Percentiles rank a stretch among this genome's conserved stretches.
phyloP scores from a whole-genome alignment of 2,797 vertebrate species.

The Knipowitschia caucasica region DNA sequence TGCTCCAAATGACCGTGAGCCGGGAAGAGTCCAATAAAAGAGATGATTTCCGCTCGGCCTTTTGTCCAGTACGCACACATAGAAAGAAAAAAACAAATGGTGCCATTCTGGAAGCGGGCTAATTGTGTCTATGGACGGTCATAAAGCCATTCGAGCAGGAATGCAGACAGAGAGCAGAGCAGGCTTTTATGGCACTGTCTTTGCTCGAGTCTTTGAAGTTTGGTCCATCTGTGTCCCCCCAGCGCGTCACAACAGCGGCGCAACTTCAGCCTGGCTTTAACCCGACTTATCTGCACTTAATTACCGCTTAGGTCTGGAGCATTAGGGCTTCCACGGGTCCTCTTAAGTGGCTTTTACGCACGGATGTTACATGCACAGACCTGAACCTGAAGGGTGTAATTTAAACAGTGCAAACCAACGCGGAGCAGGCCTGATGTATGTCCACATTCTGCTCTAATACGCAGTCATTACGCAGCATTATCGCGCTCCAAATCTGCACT shows the following conservation, averaged over 20 bases:
- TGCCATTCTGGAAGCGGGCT: slow-evolving; percentile 91
- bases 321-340: background rate
- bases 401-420: slow-evolving; percentile 4
- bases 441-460: slow-evolving; percentile 1
- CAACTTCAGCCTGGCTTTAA: slow-evolving; percentile 32
- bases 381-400: slow-evolving; percentile 32
- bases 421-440: background rate
- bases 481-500: background rate
- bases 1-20: slow-evolving; percentile 70
- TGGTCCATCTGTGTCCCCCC: slow-evolving; percentile 85
- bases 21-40: slow-evolving; percentile 86
- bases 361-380: slow-evolving; percentile 45
- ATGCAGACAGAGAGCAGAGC: slow-evolving; percentile 98
- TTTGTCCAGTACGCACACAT: slow-evolving; percentile 81
- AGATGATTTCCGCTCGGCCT: slow-evolving; percentile 90
- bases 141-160: slow-evolving; percentile 96
- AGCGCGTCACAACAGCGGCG: slow-evolving; percentile 83
- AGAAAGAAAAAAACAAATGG: slow-evolving; percentile 87
- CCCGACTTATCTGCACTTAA: slow-evolving; percentile 22
- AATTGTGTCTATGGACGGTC: slow-evolving; percentile 96
- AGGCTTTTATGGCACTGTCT: slow-evolving; percentile 92
- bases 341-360: background rate
- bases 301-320: slow-evolving; percentile 4
- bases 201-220: slow-evolving; percentile 92
- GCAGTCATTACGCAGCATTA: background rate